These are phyloP conservation scores for Thunnus thynnus DNA, from an alignment of 2,113 vertebrate species.

Conservation along the genomic window DNA sequence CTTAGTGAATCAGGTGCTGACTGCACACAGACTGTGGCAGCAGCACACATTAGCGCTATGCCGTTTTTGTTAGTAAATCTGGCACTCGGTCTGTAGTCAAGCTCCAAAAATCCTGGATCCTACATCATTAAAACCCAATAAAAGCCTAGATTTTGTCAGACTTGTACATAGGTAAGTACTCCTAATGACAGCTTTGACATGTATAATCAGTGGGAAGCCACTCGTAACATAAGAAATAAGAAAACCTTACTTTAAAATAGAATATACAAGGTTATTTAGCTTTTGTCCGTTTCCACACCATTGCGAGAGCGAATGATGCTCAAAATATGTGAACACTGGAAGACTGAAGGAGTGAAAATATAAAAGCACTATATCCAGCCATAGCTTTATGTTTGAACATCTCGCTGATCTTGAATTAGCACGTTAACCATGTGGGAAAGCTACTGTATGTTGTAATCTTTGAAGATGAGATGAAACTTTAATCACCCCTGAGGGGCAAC, in stretches of 20 bases:
- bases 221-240: not conserved
- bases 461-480: constrained; percentile 53
- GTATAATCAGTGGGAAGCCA: too few relatives aligned
- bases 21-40: too few relatives aligned
- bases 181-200: not conserved
- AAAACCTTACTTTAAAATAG: not conserved
- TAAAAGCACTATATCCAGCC: not conserved
- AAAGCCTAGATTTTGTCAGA: not conserved
- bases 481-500: constrained; percentile 28
- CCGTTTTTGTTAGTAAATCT: too few relatives aligned
- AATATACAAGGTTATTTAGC: not conserved
- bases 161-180: not conserved
- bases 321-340: not conserved
- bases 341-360: not conserved
- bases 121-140: not conserved
- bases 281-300: not conserved
- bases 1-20: too few relatives aligned
- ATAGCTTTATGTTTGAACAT: constrained; percentile 19
- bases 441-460: constrained; percentile 27
- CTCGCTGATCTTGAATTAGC: constrained; percentile 15
- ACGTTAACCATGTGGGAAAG: constrained; percentile 27
- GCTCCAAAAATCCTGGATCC: not conserved
- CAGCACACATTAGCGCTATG: too few relatives aligned
- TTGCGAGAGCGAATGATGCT: too few relatives aligned
- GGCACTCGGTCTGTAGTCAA: not conserved